Conservation (phyloP, 2,113 vertebrate species). For the Stigmatopora nigra region DNA sequence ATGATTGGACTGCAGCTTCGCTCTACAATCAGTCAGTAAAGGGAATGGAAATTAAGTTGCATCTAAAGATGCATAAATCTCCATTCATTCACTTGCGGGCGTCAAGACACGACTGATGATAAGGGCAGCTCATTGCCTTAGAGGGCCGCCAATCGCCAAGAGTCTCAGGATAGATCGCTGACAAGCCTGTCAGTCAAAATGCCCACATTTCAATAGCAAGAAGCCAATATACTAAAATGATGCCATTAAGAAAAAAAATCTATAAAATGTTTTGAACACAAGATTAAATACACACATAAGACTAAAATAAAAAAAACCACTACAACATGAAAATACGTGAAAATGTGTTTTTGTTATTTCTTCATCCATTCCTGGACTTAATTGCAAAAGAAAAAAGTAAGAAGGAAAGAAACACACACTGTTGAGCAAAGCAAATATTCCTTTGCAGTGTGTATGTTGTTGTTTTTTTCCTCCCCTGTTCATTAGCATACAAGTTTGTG, state of each 20-base stretch:
- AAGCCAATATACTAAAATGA: slow-evolving; percentile 52
- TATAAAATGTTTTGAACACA: slow-evolving; percentile 51
- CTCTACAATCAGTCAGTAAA: slow-evolving; percentile 55
- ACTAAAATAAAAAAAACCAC: slow-evolving; percentile 34
- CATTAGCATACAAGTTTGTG: slow-evolving; percentile 13
- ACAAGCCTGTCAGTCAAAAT: slow-evolving; percentile 46
- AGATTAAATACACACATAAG: slow-evolving; percentile 41
- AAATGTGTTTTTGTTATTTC: slow-evolving; percentile 11
- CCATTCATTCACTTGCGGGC: slow-evolving; percentile 11
- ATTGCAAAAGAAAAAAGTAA: neutral
- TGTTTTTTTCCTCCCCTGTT: neutral
- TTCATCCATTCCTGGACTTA: slow-evolving; percentile 1
- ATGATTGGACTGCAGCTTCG: slow-evolving; percentile 59
- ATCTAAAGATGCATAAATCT: slow-evolving; percentile 25
- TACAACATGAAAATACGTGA: slow-evolving; percentile 23
- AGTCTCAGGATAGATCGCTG: slow-evolving; percentile 37
- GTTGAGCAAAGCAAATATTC: neutral
- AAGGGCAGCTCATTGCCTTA: slow-evolving; percentile 46
- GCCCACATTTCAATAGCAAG: slow-evolving; percentile 51
- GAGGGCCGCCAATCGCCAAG: slow-evolving; percentile 38
- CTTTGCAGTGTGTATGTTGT: neutral
- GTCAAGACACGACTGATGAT: slow-evolving; percentile 37
- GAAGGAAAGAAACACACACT: neutral
- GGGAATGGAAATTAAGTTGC: slow-evolving; percentile 20
- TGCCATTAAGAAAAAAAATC: slow-evolving; percentile 38